Percentiles rank a stretch among this genome's conserved stretches.
These are phyloP conservation scores for Diploscapter pachys DNA, from an alignment of 1,140 invertebrate genomes.

Conservation along the genomic window DNA sequence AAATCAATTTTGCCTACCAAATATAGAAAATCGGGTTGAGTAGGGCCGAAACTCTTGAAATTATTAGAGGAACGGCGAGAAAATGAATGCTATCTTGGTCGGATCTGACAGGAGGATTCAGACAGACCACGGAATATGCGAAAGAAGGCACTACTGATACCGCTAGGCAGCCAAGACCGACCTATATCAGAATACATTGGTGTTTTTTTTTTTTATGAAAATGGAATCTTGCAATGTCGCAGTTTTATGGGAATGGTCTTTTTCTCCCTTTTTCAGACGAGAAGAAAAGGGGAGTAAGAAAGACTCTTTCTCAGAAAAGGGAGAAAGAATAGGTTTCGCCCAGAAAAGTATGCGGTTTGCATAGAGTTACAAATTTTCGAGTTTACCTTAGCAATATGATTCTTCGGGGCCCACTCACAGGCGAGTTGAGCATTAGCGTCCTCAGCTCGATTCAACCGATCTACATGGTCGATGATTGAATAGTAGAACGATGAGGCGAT, in stretches of 20 bases:
- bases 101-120: constrained; percentile 30
- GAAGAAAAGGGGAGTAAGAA: too few relatives aligned
- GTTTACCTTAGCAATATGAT: constrained; percentile 28
- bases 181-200: constrained; percentile 4
- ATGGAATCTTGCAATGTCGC: not conserved
- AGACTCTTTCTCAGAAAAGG: too few relatives aligned
- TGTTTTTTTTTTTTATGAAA: not conserved
- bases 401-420: constrained; percentile 32
- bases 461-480: constrained; percentile 35
- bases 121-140: constrained; percentile 29
- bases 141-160: constrained; percentile 27
- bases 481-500: constrained; percentile 33
- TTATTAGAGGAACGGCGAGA: constrained; percentile 21
- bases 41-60: constrained; percentile 17
- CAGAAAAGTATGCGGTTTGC: too few relatives aligned
- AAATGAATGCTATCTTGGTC: constrained; percentile 23
- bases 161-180: constrained; percentile 28
- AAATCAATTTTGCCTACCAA: constrained; percentile 3
- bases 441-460: constrained; percentile 5
- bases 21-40: constrained; percentile 35
- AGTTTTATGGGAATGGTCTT: not conserved
- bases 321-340: too few relatives aligned
- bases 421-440: not conserved
- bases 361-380: not conserved
- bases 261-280: constrained; percentile 6